Evolutionary conservation across 1,140 invertebrate genomes (phyloP).

Genomic region (Drosophila pseudoananassae): DNA sequence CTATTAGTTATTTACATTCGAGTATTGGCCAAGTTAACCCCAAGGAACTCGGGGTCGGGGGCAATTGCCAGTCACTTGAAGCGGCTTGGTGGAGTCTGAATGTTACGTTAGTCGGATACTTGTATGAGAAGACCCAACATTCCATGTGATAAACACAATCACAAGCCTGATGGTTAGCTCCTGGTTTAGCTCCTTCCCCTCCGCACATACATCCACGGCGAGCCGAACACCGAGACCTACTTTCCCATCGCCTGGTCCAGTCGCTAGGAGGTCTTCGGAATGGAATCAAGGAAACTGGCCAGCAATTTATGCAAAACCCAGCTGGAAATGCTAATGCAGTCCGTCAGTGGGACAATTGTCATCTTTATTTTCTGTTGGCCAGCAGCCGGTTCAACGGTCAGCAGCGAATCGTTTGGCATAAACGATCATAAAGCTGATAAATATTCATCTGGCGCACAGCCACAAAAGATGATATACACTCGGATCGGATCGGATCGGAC

Average conservation of each 20-base stretch:
- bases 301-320: slow-evolving; percentile 71
- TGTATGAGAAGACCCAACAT: background rate
- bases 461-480: slow-evolving; percentile 73
- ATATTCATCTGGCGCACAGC: slow-evolving; percentile 73
- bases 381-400: slow-evolving; percentile 69
- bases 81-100: slow-evolving; percentile 8
- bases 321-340: slow-evolving; percentile 68
- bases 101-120: too few species aligned
- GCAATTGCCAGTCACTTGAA: slow-evolving; percentile 63
- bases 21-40: slow-evolving; percentile 40
- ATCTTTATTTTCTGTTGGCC: background rate
- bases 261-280: slow-evolving; percentile 69
- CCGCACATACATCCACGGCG: slow-evolving; percentile 8
- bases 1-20: slow-evolving; percentile 51
- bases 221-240: slow-evolving; percentile 71
- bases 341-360: slow-evolving; percentile 41
- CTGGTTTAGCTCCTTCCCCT: too few species aligned
- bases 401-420: slow-evolving; percentile 38
- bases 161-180: too few species aligned
- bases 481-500: background rate
- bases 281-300: slow-evolving; percentile 75
- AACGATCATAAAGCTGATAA: slow-evolving; percentile 64
- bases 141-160: background rate
- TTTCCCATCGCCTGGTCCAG: slow-evolving; percentile 68
- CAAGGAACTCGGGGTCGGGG: slow-evolving; percentile 62